Evolutionary conservation across 2,888 invertebrate species (phyloP), one percentile per base, ranked within the genome.

Genomic region (Leucophenga maculata): DNA sequence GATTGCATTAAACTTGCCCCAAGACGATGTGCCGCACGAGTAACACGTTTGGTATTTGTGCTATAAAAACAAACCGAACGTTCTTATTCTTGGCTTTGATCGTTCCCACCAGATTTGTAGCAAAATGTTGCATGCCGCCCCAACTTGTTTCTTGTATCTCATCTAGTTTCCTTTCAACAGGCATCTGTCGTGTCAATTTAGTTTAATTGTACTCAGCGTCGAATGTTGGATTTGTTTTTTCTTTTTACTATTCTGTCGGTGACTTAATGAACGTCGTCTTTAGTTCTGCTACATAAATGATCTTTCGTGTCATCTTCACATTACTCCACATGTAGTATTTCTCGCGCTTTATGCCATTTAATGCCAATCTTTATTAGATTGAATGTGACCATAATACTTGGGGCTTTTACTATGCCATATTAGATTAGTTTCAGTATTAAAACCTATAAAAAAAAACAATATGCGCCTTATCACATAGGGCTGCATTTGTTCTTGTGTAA

Each of bases 191-290:
- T 74, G 76, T 80, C 81, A 79, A 80, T 79, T 80, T 79, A 73
- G 75, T 74, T 83, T 81, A 77, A 82, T 83, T 83, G 82, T 76
- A 66, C 59, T 59, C 26, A 20, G 6, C 16, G 9, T 18, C 52
- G 16, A 18, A 11, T 39, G 39, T 6, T 39, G 3, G 39, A 3
- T 11, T 39, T 32, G 6, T 48, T 48, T 8, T 48, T 16, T n/a
- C 48, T 50, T 46, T 8, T 14, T 26, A 26, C 26, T 3, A 26
- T 26, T 48, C 55, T 55, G 20, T 22, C 22, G 16, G 39, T 11
- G 39, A 18, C 60, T 60, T 60, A 60, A 60, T 60, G 60, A 44
- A 39, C 60, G 16, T 60, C 44, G 3, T 0, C 39, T n/a, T 22
- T 14, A 18, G 6, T 59, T 39, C 44, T 8, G 39, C 18, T 60